Evolutionary conservation across 35 echinoderm and acorn worm species (phyloP).

Genomic region (Anneissia japonica): DNA sequence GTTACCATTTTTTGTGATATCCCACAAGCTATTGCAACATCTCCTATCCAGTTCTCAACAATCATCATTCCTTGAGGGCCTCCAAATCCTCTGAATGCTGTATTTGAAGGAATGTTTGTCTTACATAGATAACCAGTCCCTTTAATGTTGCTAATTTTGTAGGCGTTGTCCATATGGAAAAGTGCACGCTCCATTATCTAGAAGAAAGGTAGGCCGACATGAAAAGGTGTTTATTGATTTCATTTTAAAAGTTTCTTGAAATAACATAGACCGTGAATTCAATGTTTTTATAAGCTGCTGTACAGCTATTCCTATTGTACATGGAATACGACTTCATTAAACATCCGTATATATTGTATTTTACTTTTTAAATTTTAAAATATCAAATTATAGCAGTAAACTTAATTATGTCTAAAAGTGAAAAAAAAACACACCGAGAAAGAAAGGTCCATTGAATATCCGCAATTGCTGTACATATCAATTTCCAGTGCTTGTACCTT

Average conservation of each 20-base stretch:
- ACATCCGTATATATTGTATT: neutral
- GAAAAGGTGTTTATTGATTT: neutral
- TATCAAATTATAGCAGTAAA: neutral
- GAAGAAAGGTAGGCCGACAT: neutral
- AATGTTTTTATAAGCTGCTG: neutral
- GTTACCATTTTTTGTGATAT: constrained; percentile 47
- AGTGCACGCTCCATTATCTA: constrained; percentile 37
- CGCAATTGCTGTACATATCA: constrained; percentile 45
- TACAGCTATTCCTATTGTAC: neutral
- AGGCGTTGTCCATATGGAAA: constrained; percentile 19
- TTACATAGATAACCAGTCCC: constrained; percentile 34
- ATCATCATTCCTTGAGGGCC: constrained; percentile 45
- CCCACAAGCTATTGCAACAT: constrained; percentile 36
- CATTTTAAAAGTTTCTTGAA: neutral
- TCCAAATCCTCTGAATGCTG: constrained; percentile 60
- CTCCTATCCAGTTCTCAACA: constrained; percentile 36
- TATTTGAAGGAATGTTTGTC: constrained; percentile 51
- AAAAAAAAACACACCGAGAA: constrained; percentile 26
- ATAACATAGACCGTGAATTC: neutral
- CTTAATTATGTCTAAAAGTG: neutral
- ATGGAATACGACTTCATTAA: neutral
- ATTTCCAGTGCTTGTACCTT: constrained; percentile 46
- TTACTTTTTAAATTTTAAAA: neutral
- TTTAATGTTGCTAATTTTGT: constrained; percentile 36
- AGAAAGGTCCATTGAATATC: constrained; percentile 27